phyloP scores from a whole-genome alignment of 2,797 vertebrate genomes.

The Poecilia wingei region DNA sequence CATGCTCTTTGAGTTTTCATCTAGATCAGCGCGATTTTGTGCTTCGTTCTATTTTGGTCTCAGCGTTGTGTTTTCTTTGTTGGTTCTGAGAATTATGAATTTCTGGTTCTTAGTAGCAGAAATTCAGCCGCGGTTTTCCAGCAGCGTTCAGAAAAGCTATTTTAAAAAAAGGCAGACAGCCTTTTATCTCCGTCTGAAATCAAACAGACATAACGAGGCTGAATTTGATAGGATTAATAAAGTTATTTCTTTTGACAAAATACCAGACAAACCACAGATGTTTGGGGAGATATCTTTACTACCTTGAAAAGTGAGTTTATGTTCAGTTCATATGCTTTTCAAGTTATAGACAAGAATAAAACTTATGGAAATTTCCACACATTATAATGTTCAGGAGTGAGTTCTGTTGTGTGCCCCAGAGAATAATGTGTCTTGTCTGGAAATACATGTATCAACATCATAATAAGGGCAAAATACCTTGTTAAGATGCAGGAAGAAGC shows the following conservation, averaged over 20 bases:
- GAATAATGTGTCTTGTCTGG: not conserved
- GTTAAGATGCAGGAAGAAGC: not conserved
- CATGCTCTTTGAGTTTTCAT: constrained; percentile 2
- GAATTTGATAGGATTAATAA: not conserved
- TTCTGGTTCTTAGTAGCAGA: not conserved
- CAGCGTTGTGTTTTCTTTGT: not conserved
- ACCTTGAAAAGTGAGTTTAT: not conserved
- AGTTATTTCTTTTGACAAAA: not conserved
- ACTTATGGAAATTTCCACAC: not conserved
- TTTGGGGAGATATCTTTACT: not conserved
- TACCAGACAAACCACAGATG: not conserved
- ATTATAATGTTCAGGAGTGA: not conserved
- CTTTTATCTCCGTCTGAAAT: constrained; percentile 2
- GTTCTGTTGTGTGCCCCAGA: not conserved
- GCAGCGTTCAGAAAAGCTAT: not conserved
- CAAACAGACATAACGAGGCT: constrained; percentile 3
- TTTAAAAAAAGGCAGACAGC: not conserved
- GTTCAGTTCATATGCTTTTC: not conserved
- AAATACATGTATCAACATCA: not conserved
- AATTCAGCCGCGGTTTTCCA: not conserved
- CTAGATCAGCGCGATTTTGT: not conserved
- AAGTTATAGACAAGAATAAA: not conserved
- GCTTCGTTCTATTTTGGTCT: not conserved
- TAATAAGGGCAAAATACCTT: not conserved
- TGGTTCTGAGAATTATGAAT: not conserved